Conservation (phyloP, 1,140 invertebrate genomes). For the Penaeus chinensis region DNA sequence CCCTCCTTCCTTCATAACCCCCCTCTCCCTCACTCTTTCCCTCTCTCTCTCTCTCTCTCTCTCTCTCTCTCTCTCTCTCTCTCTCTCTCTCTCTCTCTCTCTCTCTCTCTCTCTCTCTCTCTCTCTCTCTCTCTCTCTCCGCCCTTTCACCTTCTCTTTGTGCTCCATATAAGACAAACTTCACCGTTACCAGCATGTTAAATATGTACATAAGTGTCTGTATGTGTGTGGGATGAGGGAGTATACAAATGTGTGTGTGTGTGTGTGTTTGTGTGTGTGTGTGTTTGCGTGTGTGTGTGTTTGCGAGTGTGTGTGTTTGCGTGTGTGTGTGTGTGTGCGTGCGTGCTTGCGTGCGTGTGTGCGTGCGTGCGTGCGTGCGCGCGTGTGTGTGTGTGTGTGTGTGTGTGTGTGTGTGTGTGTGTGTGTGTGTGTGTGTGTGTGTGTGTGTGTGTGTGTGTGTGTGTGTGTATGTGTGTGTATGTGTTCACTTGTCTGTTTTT, state of each 20-base stretch:
- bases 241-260: background rate
- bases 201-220: constrained; percentile 1
- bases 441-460: background rate
- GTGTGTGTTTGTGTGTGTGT: background rate
- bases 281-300: background rate
- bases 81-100: constrained; percentile 11
- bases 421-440: background rate
- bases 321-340: background rate
- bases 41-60: no score
- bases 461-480: background rate
- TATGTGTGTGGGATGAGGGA: background rate
- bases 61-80: background rate
- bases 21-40: no score
- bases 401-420: background rate
- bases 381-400: background rate
- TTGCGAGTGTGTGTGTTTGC: background rate
- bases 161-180: no score
- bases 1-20: no score
- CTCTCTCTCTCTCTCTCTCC: no score
- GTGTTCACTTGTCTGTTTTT: background rate
- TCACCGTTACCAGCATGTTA: background rate
- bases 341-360: no score
- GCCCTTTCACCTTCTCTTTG: no score
- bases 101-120: background rate
- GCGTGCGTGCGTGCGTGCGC: background rate